phyloP scores from a whole-genome alignment of 2,888 invertebrate species.

The Lycia hirtaria region DNA sequence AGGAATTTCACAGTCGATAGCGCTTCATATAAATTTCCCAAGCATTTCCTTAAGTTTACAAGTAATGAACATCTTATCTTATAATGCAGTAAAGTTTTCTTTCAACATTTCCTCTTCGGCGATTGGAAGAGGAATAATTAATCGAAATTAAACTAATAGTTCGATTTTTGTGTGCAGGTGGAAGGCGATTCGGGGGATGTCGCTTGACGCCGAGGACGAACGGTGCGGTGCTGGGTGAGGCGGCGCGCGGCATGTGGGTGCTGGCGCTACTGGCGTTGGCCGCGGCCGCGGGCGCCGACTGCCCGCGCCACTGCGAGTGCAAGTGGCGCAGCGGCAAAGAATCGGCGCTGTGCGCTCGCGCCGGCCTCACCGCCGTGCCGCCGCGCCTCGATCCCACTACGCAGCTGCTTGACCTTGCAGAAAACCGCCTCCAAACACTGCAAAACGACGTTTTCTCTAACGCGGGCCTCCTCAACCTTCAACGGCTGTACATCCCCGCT shows the following conservation, averaged over 20 bases:
- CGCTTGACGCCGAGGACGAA: constrained; percentile 71
- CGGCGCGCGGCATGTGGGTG: constrained; percentile 86
- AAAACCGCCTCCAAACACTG: constrained; percentile 88
- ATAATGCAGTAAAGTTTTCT: neutral
- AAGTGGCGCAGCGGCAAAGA: constrained; percentile 96
- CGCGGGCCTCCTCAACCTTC: constrained; percentile 91
- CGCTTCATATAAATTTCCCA: neutral
- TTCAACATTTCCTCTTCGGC: neutral
- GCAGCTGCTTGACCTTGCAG: constrained; percentile 91
- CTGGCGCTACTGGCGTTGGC: constrained; percentile 75
- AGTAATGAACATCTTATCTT: constrained; percentile 4
- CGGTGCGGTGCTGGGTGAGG: constrained; percentile 76
- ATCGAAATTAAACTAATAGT: no score
- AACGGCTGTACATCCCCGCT: constrained; percentile 90
- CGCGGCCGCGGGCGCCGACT: constrained; percentile 86
- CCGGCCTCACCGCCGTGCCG: constrained; percentile 90
- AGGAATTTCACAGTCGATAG: neutral
- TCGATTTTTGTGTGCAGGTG: constrained; percentile 58
- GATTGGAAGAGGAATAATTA: no score
- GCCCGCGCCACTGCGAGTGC: constrained; percentile 92
- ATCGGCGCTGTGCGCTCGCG: constrained; percentile 91
- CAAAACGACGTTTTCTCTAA: constrained; percentile 90
- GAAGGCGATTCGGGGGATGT: constrained; percentile 69
- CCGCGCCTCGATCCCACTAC: constrained; percentile 91
- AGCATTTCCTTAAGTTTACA: neutral